Base-by-base conservation (phyloP, 2,888 invertebrate genomes). In the Meta bourneti region DNA sequence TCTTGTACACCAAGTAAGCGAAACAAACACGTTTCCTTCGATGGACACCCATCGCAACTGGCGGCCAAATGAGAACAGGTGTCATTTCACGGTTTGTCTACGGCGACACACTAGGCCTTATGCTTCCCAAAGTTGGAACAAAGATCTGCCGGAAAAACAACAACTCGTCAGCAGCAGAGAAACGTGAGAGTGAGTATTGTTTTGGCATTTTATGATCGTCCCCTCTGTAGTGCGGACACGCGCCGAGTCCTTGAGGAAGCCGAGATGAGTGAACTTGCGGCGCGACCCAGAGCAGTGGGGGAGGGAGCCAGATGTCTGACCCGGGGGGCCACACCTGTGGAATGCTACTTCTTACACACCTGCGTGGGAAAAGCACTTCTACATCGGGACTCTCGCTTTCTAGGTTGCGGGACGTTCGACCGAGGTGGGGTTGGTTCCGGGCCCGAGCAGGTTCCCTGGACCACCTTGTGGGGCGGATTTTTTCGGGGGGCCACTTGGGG, bases 241-340 rank as follows among this genome's bases (percentile, higher is more conserved):
- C 69, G 8, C 7, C 8, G n/a, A n/a, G 8, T 69, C 34, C 34
- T 34, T 34, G 13, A 34, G 16, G 49, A 1, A 13, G 48, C 49
- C 77, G 77, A 13, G 8, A 77, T 48, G 9, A n/a, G 13, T 20
- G 54, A 34, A 9, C 80, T 20, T 49, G 20, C 19, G 19, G 49
- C n/a, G 81, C 34, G 70, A 34, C 34, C 49, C n/a, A 70, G 54
- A n/a, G 69, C 20, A 54, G 88, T 80, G 88, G 89, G 61, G 89
- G 81, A 49, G 80, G 20, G 77, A 16, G 48, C 48, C 80, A 71
- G 75, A 89, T 61, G 77, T 75, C 16, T 89, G 82, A 82, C 82
- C 81, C 77, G 71, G 72, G 69, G 87, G 87, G 87, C 75, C 89
- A 77, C 89, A 89, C 89, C 89, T 89, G 89, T 89, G 89, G 89